These are phyloP conservation scores for Chelon labrosus DNA, from an alignment of 2,797 vertebrate genomes.

Conservation along the genomic window DNA sequence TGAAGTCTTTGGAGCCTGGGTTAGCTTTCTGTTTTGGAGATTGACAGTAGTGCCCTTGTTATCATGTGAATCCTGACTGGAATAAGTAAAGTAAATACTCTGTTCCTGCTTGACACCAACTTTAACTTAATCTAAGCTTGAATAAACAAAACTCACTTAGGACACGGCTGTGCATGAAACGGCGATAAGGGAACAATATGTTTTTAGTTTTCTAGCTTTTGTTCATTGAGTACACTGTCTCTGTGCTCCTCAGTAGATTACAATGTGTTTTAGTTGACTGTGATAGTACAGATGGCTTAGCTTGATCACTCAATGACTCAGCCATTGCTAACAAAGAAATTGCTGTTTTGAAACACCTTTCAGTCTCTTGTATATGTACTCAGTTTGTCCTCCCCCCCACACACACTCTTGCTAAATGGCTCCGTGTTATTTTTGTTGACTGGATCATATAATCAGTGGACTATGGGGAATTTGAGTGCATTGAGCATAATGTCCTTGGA, in stretches of 20 bases:
- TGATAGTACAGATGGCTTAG: conserved; percentile 16
- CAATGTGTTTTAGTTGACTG: conserved; percentile 12
- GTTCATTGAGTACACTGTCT: conserved; percentile 43
- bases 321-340: conserved; percentile 34
- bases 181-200: conserved; percentile 17
- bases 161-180: conserved; percentile 14
- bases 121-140: conserved; percentile 22
- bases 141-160: not conserved
- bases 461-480: conserved; percentile 48
- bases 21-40: conserved; percentile 20
- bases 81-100: conserved; percentile 2
- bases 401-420: conserved; percentile 19
- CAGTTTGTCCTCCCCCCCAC: not conserved
- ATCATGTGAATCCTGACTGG: not conserved
- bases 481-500: conserved; percentile 51
- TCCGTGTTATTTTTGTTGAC: conserved; percentile 52
- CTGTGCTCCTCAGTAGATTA: conserved; percentile 35
- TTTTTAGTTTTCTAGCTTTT: conserved; percentile 47
- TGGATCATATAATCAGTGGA: conserved; percentile 49
- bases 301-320: conserved; percentile 28
- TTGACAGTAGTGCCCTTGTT: conserved; percentile 6
- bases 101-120: conserved; percentile 28
- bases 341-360: conserved; percentile 23
- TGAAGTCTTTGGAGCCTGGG: not conserved
- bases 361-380: conserved; percentile 9